Percentiles rank a stretch among this genome's conserved stretches.
Conservation (phyloP, 1,140 invertebrate genomes). For the Portunus trituberculatus region DNA sequence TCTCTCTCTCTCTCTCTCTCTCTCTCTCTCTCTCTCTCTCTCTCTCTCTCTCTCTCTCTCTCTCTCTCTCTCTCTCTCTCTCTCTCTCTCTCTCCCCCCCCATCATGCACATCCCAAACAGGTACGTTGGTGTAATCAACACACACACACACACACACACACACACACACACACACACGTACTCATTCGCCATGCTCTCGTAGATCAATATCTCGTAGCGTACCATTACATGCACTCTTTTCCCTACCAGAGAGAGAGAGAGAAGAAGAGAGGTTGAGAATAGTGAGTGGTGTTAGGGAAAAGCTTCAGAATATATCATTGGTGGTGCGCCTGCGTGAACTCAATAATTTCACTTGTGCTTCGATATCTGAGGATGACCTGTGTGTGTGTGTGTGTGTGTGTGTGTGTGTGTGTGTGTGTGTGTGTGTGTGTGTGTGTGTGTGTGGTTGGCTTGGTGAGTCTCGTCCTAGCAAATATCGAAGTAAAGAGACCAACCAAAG, state of each 20-base stretch:
- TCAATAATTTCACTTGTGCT: too few species aligned
- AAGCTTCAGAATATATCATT: not conserved
- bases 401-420: too few species aligned
- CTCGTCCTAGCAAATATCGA: too few species aligned
- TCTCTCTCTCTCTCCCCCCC: not conserved
- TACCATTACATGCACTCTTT: slow-evolving; percentile 1
- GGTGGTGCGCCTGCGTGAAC: not conserved
- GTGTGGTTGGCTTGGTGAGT: not conserved
- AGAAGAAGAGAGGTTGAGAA: slow-evolving; percentile 13
- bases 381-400: not conserved
- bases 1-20: slow-evolving; percentile 28
- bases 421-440: not conserved
- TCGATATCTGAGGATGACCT: not conserved
- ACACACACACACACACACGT: slow-evolving; percentile 36
- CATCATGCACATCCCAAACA: not conserved
- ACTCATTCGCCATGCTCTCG: not conserved
- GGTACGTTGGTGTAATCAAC: not conserved
- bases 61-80: not conserved
- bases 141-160: slow-evolving; percentile 40
- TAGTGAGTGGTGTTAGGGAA: not conserved
- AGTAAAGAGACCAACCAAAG: too few species aligned
- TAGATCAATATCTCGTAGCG: slow-evolving; percentile 10
- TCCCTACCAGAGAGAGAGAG: slow-evolving; percentile 39
- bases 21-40: slow-evolving; percentile 37
- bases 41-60: slow-evolving; percentile 36